These are phyloP conservation scores for Lepus townsendii DNA, from an alignment of 2,797 vertebrate species.

Conservation along the genomic window DNA sequence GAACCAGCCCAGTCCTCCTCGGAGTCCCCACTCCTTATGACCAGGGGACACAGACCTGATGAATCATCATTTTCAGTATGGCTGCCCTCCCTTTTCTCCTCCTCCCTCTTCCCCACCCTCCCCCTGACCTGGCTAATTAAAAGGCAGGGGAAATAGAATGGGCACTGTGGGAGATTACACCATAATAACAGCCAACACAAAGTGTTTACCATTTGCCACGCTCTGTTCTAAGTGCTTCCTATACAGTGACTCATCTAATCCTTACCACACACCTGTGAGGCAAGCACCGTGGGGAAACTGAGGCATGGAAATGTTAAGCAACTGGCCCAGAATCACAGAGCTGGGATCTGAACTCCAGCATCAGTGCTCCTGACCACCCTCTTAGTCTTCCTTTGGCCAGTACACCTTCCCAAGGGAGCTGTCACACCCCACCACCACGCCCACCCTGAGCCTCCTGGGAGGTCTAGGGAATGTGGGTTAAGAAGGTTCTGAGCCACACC, in stretches of 20 bases:
- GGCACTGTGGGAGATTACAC: neutral
- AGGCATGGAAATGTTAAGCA: neutral
- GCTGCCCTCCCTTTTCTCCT: neutral
- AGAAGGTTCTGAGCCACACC: neutral
- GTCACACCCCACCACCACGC: too few species aligned
- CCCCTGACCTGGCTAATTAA: conserved; percentile 7
- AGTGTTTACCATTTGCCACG: neutral
- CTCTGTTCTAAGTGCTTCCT: conserved; percentile 2
- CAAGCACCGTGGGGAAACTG: neutral
- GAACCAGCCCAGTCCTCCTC: conserved; percentile 8
- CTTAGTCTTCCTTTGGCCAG: neutral
- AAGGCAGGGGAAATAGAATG: neutral
- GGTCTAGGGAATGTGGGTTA: neutral
- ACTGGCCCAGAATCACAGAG: neutral
- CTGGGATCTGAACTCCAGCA: neutral
- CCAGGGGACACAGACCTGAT: conserved; percentile 5
- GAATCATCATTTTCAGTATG: conserved; percentile 49
- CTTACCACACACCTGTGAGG: neutral
- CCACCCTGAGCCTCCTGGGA: neutral
- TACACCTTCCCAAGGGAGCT: neutral
- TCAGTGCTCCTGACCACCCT: neutral
- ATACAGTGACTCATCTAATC: neutral
- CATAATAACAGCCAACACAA: neutral
- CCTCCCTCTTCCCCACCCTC: neutral
- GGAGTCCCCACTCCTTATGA: neutral